These are phyloP conservation scores for Clamator glandarius DNA, from an alignment of 2,797 vertebrate genomes.

Conservation along the genomic window DNA sequence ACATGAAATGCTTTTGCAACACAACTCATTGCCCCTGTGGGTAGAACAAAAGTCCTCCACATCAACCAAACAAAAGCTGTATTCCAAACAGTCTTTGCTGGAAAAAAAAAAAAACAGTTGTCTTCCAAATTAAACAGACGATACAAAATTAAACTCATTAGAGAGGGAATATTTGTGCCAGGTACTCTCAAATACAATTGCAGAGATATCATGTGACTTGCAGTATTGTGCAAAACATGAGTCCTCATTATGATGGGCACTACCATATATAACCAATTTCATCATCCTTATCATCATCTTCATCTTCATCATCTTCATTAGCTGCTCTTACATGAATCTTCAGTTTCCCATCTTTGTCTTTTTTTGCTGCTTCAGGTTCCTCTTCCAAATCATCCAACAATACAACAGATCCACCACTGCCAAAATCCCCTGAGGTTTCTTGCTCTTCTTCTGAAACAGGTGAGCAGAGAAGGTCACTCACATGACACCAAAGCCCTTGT, in stretches of 20 bases:
- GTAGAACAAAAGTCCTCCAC: slow-evolving; percentile 15
- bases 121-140: slow-evolving; percentile 53
- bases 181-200: slow-evolving; percentile 76
- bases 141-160: slow-evolving; percentile 59
- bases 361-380: slow-evolving; percentile 79
- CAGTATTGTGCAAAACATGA: slow-evolving; percentile 82
- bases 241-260: slow-evolving; percentile 85
- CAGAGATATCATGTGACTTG: slow-evolving; percentile 74
- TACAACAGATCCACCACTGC: slow-evolving; percentile 90
- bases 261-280: slow-evolving; percentile 97
- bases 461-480: slow-evolving; percentile 32
- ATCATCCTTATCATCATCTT: slow-evolving; percentile 94
- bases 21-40: slow-evolving; percentile 31
- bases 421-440: slow-evolving; percentile 95
- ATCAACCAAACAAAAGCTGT: slow-evolving; percentile 3
- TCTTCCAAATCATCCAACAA: slow-evolving; percentile 91
- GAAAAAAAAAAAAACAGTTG: neutral
- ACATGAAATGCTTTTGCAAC: slow-evolving; percentile 20
- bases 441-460: slow-evolving; percentile 89
- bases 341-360: slow-evolving; percentile 87
- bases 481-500: neutral
- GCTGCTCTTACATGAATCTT: slow-evolving; percentile 87
- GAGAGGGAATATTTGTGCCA: slow-evolving; percentile 70
- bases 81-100: slow-evolving; percentile 56
- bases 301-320: slow-evolving; percentile 93